Evolutionary conservation across 2,797 vertebrate genomes (phyloP).

Genomic region (Esox masquinongy): DNA sequence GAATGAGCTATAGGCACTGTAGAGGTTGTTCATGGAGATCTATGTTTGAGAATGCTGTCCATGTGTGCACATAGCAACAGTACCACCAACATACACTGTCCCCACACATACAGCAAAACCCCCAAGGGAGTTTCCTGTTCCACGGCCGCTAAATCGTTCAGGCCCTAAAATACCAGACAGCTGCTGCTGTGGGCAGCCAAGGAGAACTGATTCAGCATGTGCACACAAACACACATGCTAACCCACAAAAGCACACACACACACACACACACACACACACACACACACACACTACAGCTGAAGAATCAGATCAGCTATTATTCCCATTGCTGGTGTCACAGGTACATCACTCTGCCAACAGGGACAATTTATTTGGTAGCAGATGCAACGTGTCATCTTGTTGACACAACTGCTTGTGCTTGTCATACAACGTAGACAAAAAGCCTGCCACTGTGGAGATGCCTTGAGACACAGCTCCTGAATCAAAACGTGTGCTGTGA

Average conservation of each 20-base stretch:
- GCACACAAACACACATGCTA: slow-evolving; percentile 7
- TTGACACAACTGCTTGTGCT: slow-evolving; percentile 4
- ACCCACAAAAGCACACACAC: not conserved
- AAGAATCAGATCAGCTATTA: slow-evolving; percentile 37
- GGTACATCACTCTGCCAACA: slow-evolving; percentile 34
- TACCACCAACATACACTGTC: slow-evolving; percentile 14
- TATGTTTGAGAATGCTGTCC: slow-evolving; percentile 38
- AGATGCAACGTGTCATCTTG: slow-evolving; percentile 18
- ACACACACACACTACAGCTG: slow-evolving; percentile 41
- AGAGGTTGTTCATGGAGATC: slow-evolving; percentile 47
- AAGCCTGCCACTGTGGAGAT: not conserved
- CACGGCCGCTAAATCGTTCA: slow-evolving; percentile 64
- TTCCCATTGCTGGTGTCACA: slow-evolving; percentile 44
- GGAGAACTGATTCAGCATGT: slow-evolving; percentile 23
- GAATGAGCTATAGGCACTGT: slow-evolving; percentile 17
- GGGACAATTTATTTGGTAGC: slow-evolving; percentile 44
- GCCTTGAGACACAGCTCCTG: not conserved
- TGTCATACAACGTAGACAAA: not conserved
- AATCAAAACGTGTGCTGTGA: slow-evolving; percentile 3
- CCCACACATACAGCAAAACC: slow-evolving; percentile 39
- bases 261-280: slow-evolving; percentile 6
- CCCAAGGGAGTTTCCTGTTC: slow-evolving; percentile 63
- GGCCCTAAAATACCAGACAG: slow-evolving; percentile 72
- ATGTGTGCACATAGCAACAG: slow-evolving; percentile 29
- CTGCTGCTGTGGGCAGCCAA: slow-evolving; percentile 53